These are phyloP conservation scores for Aphelenchoides bicaudatus DNA, from an alignment of 2,888 invertebrate species.

Conservation along the genomic window DNA sequence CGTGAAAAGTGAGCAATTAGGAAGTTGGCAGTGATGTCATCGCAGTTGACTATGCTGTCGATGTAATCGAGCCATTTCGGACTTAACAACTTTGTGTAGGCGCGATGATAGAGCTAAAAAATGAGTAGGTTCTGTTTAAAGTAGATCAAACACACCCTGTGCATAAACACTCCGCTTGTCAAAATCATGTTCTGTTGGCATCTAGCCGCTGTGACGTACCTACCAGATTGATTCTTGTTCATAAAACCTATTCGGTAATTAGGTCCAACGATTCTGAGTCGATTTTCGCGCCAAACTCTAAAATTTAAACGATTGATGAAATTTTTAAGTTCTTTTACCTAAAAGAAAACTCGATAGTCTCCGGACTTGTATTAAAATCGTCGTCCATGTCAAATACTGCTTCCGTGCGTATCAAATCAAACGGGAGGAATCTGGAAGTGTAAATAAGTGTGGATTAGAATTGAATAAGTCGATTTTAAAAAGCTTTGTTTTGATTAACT, in stretches of 20 bases:
- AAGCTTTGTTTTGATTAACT: too few relatives aligned
- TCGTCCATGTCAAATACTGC: slow-evolving; percentile 95
- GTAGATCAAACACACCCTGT: slow-evolving; percentile 65
- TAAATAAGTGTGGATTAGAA: too few relatives aligned
- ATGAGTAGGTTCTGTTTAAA: not conserved
- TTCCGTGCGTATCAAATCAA: slow-evolving; percentile 91
- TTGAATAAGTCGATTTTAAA: too few relatives aligned
- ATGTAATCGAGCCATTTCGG: slow-evolving; percentile 89
- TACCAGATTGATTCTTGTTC: not conserved
- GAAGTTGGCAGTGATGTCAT: slow-evolving; percentile 99
- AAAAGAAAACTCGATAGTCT: slow-evolving; percentile 97
- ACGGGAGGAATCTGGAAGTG: slow-evolving; percentile 93
- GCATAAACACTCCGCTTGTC: slow-evolving; percentile 76
- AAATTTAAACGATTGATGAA: too few relatives aligned
- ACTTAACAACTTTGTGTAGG: slow-evolving; percentile 86
- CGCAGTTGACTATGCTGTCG: slow-evolving; percentile 96
- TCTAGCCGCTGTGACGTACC: not conserved
- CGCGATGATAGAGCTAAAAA: slow-evolving; percentile 69
- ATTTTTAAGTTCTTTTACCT: too few relatives aligned
- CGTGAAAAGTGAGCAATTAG: slow-evolving; percentile 79
- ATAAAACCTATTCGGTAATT: slow-evolving; percentile 55
- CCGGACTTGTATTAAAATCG: slow-evolving; percentile 92
- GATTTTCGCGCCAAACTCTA: slow-evolving; percentile 94
- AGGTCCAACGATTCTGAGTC: slow-evolving; percentile 87
- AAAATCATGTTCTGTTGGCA: slow-evolving; percentile 81